A percentile compares a stretch with the other conserved stretches of the same genome.
Evolutionary conservation across 2,113 vertebrate species (phyloP).

Genomic region (Saiga tatarica): DNA sequence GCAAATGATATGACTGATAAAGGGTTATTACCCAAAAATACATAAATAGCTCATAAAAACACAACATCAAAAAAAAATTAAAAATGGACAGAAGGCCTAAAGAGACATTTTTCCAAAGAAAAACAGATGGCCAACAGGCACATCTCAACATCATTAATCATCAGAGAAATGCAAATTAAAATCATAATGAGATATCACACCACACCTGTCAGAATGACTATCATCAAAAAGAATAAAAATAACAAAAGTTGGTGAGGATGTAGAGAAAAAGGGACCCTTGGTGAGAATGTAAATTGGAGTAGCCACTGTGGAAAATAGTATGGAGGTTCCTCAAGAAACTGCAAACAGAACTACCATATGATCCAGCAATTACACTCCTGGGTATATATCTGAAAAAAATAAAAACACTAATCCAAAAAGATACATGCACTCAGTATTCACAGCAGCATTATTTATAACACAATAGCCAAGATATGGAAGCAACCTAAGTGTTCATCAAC

Average conservation of each 20-base stretch:
- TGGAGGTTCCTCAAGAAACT: not conserved
- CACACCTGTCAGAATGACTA: not conserved
- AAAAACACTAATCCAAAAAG: not conserved
- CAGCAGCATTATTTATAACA: not conserved
- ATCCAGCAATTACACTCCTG: not conserved
- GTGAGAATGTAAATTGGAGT: not conserved
- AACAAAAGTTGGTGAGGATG: not conserved
- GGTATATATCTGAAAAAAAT: not conserved
- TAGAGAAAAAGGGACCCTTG: not conserved
- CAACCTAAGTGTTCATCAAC: not conserved
- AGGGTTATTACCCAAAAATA: not conserved
- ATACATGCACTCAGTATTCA: not conserved
- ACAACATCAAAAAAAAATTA: not conserved
- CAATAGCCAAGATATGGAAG: not conserved
- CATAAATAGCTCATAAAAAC: not conserved
- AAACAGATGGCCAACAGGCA: not conserved
- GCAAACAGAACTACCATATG: not conserved
- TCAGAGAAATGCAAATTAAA: not conserved
- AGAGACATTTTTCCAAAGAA: not conserved
- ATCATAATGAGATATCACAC: not conserved
- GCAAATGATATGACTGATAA: not conserved
- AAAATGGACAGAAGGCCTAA: not conserved
- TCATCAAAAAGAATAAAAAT: not conserved
- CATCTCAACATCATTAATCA: not conserved
- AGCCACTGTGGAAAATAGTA: not conserved